phyloP scores from a whole-genome alignment of 2,888 invertebrate genomes.

The Calameuta idolon region DNA sequence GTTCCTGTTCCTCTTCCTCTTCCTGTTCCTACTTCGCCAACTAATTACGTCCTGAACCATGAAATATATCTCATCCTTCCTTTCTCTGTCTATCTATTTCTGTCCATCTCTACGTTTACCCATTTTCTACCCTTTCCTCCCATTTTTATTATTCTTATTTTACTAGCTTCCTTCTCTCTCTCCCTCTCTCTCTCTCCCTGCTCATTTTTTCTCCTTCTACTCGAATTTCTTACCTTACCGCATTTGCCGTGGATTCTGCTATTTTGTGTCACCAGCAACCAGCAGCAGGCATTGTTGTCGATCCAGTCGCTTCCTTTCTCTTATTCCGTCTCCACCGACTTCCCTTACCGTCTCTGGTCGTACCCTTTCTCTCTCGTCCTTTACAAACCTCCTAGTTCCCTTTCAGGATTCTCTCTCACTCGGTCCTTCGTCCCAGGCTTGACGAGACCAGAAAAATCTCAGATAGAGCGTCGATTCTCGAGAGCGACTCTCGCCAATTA shows the following conservation, averaged over 20 bases:
- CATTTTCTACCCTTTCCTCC: constrained; percentile 2
- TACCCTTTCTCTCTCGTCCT: no score
- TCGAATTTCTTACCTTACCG: not conserved
- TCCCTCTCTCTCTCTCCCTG: not conserved
- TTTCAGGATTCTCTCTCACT: no score
- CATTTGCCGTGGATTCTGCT: not conserved
- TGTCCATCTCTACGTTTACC: not conserved
- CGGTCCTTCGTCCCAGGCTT: no score
- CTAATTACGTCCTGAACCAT: constrained; percentile 7
- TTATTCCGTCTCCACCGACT: not conserved
- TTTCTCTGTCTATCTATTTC: no score
- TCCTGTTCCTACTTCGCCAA: constrained; percentile 34
- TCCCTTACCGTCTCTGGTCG: no score
- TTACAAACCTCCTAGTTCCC: no score
- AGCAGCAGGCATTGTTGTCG: no score
- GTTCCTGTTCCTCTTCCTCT: not conserved
- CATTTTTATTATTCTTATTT: constrained; percentile 15
- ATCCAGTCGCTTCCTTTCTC: not conserved
- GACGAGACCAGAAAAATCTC: not conserved
- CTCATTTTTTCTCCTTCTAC: not conserved
- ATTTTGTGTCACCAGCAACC: not conserved
- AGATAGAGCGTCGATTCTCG: not conserved
- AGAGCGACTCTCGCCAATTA: constrained; percentile 4
- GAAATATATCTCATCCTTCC: no score
- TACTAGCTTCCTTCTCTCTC: not conserved